Evolutionary conservation across 2,797 vertebrate species (phyloP).

Genomic region (Galago senegalensis): DNA sequence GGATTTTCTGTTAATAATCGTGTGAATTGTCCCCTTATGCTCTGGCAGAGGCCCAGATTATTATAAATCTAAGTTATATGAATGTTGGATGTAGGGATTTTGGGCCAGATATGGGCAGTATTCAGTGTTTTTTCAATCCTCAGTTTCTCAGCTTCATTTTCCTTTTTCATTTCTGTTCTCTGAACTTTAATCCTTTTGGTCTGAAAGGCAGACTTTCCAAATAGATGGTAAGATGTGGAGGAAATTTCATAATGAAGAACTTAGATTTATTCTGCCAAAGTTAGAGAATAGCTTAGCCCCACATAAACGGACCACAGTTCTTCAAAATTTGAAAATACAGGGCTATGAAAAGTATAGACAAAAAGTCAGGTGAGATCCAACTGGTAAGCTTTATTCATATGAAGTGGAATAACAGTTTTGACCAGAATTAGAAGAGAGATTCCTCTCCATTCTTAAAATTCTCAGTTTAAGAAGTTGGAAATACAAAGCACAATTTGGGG

Average conservation of each 20-base stretch:
- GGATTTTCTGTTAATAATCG: conserved; percentile 29
- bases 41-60: conserved; percentile 40
- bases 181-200: neutral
- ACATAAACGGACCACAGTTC: neutral
- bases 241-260: conserved; percentile 35
- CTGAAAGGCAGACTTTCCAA: conserved; percentile 4
- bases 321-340: conserved; percentile 46
- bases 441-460: neutral
- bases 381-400: neutral
- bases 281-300: neutral
- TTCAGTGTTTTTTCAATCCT: neutral
- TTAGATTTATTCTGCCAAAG: conserved; percentile 14
- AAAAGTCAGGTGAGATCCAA: neutral
- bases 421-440: neutral
- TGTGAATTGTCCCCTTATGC: neutral
- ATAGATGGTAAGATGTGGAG: neutral
- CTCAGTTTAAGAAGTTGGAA: neutral
- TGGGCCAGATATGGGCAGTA: neutral
- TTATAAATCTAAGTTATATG: neutral
- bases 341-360: conserved; percentile 22
- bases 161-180: conserved; percentile 39
- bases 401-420: neutral
- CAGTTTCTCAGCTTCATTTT: conserved; percentile 36
- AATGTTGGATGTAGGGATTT: neutral
- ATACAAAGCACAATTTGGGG: neutral